These are phyloP conservation scores for Xestia sexstrigata DNA, from an alignment of 2,888 invertebrate genomes.

Conservation along the genomic window DNA sequence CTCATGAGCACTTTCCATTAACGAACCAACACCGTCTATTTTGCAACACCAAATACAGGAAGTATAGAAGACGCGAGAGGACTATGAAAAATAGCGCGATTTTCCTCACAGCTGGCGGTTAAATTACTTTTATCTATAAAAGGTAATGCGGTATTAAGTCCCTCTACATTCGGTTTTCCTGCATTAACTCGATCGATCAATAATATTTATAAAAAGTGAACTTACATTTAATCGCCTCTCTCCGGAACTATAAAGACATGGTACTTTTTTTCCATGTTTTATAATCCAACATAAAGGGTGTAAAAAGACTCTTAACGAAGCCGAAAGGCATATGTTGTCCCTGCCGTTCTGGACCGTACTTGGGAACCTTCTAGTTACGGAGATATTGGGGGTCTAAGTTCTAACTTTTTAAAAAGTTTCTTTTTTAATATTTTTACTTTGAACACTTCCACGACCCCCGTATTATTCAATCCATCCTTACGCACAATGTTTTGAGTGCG, in stretches of 20 bases:
- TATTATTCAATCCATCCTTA: too few relatives aligned
- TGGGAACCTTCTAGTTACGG: too few relatives aligned
- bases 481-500: too few relatives aligned
- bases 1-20: not conserved
- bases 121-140: conserved; percentile 44
- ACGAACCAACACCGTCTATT: conserved; percentile 5
- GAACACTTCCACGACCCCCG: too few relatives aligned
- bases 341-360: too few relatives aligned
- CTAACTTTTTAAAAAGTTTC: too few relatives aligned
- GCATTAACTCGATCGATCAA: not conserved
- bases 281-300: too few relatives aligned
- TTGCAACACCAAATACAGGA: conserved; percentile 27
- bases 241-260: not conserved
- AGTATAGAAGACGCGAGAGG: conserved; percentile 20
- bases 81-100: conserved; percentile 50
- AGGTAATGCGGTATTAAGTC: conserved; percentile 35
- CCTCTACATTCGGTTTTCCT: conserved; percentile 11
- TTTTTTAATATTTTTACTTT: too few relatives aligned
- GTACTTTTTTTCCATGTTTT: not conserved
- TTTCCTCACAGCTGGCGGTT: conserved; percentile 43
- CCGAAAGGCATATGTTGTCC: too few relatives aligned
- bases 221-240: not conserved
- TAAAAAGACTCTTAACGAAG: too few relatives aligned
- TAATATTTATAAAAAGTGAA: conserved; percentile 15
- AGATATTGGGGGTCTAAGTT: too few relatives aligned